Evolutionary conservation across 1,140 invertebrate species (phyloP), one percentile per base, ranked within the genome.

Genomic region (Danaus melanippus): DNA sequence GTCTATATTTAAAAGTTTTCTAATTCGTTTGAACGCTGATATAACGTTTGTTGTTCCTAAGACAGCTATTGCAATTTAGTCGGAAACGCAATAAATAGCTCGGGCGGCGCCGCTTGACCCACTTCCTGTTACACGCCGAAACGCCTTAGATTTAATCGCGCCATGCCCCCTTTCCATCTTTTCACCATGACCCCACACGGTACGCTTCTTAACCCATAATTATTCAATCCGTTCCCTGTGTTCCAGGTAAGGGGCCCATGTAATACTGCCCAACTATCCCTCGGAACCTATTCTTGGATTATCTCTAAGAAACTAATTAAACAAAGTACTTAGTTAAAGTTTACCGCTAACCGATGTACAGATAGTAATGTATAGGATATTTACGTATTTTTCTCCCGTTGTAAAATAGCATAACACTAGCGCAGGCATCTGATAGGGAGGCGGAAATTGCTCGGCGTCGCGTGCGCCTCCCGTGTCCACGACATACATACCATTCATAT

Each of bases 111-210:
- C 75, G 81, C 77, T 80, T 84, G 78, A 84, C 81, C 83, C 79
- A 86, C 79, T 84, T 86, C 83, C 76, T 79, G 76, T 74, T 74
- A 82, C 79, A 86, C 74, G 76, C 78, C 83, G 73, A 86, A 86
- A 86, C 80, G 79, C 72, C 74, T 70, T 74, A 78, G 80, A 86
- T 86, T 81, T 81, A 83, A 86, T 83, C 80, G 76, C 73, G 67
- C 67, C 65, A 64, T 69, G 62, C 79, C 78, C 62, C 66, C 73
- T 68, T 69, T 78, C 75, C 74, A 64, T 71, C 68, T 72, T 83
- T 79, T 71, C 69, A 69, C 69, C 60, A 61, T 74, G 69, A 78
- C 70, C 71, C 69, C 71, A 71, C 73, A 81, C 79, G 72, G 66
- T 75, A 76, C 70, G 69, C 71, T 83, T 74, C 74, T 80, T 81